Percentiles rank a stretch among this genome's conserved stretches.
These are phyloP conservation scores for Xiphophorus hellerii DNA, from an alignment of 2,113 vertebrate species.

Conservation along the genomic window DNA sequence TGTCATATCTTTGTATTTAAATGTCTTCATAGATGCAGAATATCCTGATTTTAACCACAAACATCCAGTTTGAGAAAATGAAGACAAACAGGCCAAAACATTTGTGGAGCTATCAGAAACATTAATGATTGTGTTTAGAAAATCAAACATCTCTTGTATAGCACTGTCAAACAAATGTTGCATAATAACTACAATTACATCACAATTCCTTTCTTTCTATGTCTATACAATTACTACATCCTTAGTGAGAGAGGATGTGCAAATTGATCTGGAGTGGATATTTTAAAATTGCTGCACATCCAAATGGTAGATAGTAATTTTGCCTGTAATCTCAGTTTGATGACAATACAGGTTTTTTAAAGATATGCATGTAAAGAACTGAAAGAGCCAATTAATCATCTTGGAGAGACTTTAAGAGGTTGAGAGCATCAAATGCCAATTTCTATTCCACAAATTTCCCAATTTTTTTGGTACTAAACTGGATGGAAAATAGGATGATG, in stretches of 20 bases:
- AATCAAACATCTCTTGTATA: neutral
- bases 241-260: neutral
- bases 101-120: too few relatives aligned
- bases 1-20: too few relatives aligned
- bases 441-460: too few relatives aligned
- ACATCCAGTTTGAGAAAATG: too few relatives aligned
- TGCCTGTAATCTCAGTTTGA: neutral
- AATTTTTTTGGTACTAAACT: too few relatives aligned
- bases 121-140: neutral
- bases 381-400: neutral
- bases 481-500: too few relatives aligned
- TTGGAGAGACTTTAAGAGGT: too few relatives aligned
- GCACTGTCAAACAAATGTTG: neutral
- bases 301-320: neutral
- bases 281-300: neutral
- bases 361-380: neutral
- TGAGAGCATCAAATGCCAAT: too few relatives aligned
- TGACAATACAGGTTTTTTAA: neutral
- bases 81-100: too few relatives aligned
- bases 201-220: neutral
- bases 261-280: neutral
- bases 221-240: neutral
- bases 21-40: too few relatives aligned
- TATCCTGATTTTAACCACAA: too few relatives aligned
- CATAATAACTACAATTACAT: too few relatives aligned